These are phyloP conservation scores for Psittacula echo DNA, from an alignment of 2,797 vertebrate species.

Conservation along the genomic window DNA sequence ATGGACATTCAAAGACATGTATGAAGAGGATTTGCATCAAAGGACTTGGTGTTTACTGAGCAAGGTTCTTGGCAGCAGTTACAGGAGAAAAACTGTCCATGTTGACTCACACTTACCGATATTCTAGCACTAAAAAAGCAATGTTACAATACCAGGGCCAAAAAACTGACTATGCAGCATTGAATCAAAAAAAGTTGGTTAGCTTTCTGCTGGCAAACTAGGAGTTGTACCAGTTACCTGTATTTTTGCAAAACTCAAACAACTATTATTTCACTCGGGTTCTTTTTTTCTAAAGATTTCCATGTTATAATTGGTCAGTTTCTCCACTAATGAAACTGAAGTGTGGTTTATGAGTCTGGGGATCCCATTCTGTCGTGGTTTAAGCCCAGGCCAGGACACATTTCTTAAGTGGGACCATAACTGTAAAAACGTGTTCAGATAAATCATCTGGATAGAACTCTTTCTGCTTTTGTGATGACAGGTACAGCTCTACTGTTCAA, in stretches of 20 bases:
- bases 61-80: not conserved
- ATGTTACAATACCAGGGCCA: not conserved
- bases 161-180: not conserved
- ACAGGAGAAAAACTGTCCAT: not conserved
- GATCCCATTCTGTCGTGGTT: not conserved
- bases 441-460: not conserved
- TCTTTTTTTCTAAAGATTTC: not conserved
- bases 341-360: not conserved
- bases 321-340: not conserved
- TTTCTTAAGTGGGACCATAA: not conserved
- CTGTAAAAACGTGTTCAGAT: not conserved
- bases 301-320: not conserved
- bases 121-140: not conserved
- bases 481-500: not conserved
- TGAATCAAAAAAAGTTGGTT: not conserved
- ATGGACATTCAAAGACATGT: not conserved
- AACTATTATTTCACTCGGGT: fast-evolving
- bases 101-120: not conserved
- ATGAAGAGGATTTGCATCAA: not conserved
- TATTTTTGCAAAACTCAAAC: not conserved
- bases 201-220: not conserved
- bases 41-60: not conserved
- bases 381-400: no score
- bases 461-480: not conserved
- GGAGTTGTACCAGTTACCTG: fast-evolving